phyloP scores from a whole-genome alignment of 2,888 invertebrate genomes.

The Nemotelus pantherinus region DNA sequence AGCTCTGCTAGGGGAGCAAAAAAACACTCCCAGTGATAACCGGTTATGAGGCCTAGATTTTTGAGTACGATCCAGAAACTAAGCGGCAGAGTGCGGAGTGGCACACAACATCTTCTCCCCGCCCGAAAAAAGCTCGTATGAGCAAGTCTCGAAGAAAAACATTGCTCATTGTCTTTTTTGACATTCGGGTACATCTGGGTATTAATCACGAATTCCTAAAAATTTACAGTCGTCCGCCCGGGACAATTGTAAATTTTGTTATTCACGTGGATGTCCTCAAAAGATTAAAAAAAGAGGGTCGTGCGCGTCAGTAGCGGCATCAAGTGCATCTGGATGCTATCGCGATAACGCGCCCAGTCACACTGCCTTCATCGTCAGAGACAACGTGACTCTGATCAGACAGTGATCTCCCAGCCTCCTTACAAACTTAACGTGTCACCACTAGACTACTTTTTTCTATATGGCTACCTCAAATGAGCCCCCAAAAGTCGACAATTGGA shows the following conservation, averaged over 20 bases:
- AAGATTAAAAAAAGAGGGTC: neutral
- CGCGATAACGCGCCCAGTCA: neutral
- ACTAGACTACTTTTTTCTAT: neutral
- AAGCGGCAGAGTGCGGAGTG: neutral
- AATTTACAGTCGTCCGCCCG: neutral
- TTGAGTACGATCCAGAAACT: conserved; percentile 32
- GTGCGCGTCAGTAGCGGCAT: neutral
- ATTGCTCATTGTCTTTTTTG: no score
- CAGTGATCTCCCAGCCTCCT: neutral
- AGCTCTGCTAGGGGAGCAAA: no score
- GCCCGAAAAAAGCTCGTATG: no score
- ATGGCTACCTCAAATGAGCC: neutral
- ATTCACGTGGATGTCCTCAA: neutral
- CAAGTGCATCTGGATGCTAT: neutral
- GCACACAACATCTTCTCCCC: no score
- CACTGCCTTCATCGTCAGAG: neutral
- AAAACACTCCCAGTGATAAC: no score
- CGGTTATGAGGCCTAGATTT: conserved; percentile 44
- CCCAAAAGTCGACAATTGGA: neutral
- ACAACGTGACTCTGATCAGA: neutral
- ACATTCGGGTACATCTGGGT: no score
- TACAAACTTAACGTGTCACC: neutral
- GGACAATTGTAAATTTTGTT: neutral
- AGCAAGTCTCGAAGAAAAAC: no score
- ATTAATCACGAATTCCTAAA: no score